Evolutionary conservation across 2,113 vertebrate genomes (phyloP), one percentile per base, ranked within the genome.

Genomic region (Dolichotis patagonum): DNA sequence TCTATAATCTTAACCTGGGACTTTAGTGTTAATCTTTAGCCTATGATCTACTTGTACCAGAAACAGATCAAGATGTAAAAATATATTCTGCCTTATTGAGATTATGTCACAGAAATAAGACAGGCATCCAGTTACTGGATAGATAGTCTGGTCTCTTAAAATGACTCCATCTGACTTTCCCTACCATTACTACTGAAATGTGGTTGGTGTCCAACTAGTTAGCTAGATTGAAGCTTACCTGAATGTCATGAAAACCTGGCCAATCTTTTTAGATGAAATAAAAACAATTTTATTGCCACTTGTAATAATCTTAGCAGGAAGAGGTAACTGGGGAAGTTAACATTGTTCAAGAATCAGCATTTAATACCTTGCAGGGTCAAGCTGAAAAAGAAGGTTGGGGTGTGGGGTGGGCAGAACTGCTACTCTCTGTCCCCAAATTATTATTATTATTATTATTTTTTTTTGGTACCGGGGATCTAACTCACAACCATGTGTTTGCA

Each of bases 31-130:
- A 17, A 0, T 20, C 16, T 20, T 28, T 80, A 81, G 22, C 62
- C 26, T 38, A 67, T n/a, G 35, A 49, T 46, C 46, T 7, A n/a
- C n/a, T n/a, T n/a, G n/a, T 46, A 43, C 1, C 10, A 56, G 56
- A 92, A 92, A 60, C 19, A 81, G 54, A 94, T 81, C 73, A 81
- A 69, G 71, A 56, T 75, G 67, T 56, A 87, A 80, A 56, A 90
- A 80, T 24, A 11, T 3, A 41, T 17, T 56, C 12, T 67, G 11
- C 41, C 28, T 85, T 69, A 56, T 58, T 80, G 67, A 60, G 11
- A 75, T 73, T 62, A n/a, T 54, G 30, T 46, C 46, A 35, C 49
- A 60, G 54, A 93, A 65, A 11, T 9, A 19, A 22, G 49, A 28
- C 24, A 7, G 46, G 3, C 12, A 11, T 78, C 95, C 32, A 77